These are phyloP conservation scores for Lasioglossum villosulum DNA, from an alignment of 2,888 invertebrate species.

Conservation along the genomic window DNA sequence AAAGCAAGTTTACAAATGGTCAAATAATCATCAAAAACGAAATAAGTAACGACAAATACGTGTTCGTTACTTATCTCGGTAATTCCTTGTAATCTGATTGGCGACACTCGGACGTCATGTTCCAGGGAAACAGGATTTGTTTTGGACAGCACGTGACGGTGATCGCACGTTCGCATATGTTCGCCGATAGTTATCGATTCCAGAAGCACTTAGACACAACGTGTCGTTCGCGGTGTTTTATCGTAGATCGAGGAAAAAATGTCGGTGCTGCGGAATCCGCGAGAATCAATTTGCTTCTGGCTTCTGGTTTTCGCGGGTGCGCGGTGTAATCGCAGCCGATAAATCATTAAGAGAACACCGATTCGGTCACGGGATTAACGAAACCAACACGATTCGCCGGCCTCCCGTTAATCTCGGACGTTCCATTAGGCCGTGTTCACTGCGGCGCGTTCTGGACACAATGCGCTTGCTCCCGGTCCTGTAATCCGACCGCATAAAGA, in stretches of 20 bases:
- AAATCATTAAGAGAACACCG: slow-evolving; percentile 46
- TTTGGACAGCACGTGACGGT: background rate
- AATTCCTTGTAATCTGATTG: background rate
- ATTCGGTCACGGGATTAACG: slow-evolving; percentile 38
- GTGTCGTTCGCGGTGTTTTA: background rate
- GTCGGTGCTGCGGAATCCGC: too few relatives aligned
- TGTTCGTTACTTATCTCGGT: background rate
- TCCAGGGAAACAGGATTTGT: slow-evolving; percentile 16
- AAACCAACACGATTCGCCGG: slow-evolving; percentile 43
- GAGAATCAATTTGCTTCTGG: slow-evolving; percentile 13
- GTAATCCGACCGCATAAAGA: slow-evolving; percentile 61
- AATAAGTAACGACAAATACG: too few relatives aligned
- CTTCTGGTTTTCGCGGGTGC: background rate
- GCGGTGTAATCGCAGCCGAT: slow-evolving; percentile 16
- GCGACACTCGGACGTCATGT: background rate
- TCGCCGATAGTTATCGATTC: slow-evolving; percentile 13
- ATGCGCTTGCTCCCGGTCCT: slow-evolving; percentile 38
- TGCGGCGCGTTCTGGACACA: slow-evolving; percentile 38
- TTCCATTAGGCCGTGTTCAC: slow-evolving; percentile 62
- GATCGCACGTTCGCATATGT: background rate
- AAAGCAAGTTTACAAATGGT: too few relatives aligned
- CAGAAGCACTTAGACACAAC: background rate
- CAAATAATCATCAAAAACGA: too few relatives aligned
- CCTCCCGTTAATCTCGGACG: slow-evolving; percentile 58
- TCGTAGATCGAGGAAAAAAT: background rate